Evolutionary conservation across 2,888 invertebrate genomes (phyloP).

Genomic region (Synergus itoensis): DNA sequence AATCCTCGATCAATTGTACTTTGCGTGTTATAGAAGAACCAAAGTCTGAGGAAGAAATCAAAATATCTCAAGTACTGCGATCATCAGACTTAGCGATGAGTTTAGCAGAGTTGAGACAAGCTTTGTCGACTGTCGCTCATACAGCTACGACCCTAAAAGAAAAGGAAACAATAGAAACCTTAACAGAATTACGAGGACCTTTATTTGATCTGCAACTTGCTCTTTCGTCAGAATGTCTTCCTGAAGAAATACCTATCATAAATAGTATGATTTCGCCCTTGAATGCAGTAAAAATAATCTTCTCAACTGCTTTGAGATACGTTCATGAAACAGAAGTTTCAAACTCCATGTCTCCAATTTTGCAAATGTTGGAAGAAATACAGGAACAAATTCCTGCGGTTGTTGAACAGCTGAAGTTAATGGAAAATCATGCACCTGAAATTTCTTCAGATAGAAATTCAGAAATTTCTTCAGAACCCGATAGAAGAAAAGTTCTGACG

Average conservation of each 20-base stretch:
- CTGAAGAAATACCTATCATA: slow-evolving; percentile 79
- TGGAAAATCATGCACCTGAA: slow-evolving; percentile 42
- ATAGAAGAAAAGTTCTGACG: slow-evolving; percentile 44
- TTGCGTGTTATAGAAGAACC: slow-evolving; percentile 65
- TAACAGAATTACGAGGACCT: slow-evolving; percentile 68
- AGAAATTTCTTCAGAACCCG: slow-evolving; percentile 41
- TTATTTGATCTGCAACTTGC: slow-evolving; percentile 65
- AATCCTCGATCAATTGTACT: slow-evolving; percentile 66
- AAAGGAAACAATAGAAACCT: slow-evolving; percentile 64
- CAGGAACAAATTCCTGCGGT: slow-evolving; percentile 62
- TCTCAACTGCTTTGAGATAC: slow-evolving; percentile 85
- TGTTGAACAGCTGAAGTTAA: slow-evolving; percentile 49
- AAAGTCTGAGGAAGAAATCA: slow-evolving; percentile 56
- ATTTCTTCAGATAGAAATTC: slow-evolving; percentile 31
- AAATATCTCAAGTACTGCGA: slow-evolving; percentile 38
- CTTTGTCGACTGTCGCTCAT: slow-evolving; percentile 68
- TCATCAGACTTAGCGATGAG: slow-evolving; percentile 63
- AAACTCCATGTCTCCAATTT: slow-evolving; percentile 59
- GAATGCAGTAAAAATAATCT: slow-evolving; percentile 82
- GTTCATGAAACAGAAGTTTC: slow-evolving; percentile 70
- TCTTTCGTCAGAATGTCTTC: slow-evolving; percentile 69
- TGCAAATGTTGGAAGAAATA: slow-evolving; percentile 66
- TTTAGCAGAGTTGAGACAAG: slow-evolving; percentile 67
- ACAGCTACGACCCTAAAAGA: slow-evolving; percentile 69
- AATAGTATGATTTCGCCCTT: slow-evolving; percentile 81